Evolutionary conservation across 2,888 invertebrate species (phyloP).

Genomic region (Lasioglossum malachurum): DNA sequence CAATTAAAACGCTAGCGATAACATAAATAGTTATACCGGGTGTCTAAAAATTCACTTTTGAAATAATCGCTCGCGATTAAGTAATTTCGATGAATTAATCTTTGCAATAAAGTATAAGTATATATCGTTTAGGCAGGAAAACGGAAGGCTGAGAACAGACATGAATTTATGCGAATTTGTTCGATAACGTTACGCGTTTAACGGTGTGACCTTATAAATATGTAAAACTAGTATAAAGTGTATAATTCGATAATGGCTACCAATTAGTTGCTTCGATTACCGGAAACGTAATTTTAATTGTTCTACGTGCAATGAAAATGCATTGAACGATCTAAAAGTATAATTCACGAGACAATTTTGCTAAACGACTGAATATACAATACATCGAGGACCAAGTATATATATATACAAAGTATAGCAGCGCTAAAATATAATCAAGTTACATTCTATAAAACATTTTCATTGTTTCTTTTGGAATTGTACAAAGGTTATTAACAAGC

Average conservation of each 20-base stretch:
- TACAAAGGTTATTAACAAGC: background rate
- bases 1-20: background rate
- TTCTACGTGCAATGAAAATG: background rate
- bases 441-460: background rate
- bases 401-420: too few relatives aligned
- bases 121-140: background rate
- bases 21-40: background rate
- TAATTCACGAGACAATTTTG: background rate
- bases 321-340: background rate
- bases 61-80: background rate
- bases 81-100: background rate
- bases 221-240: background rate
- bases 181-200: background rate
- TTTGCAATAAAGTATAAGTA: background rate
- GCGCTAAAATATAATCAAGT: background rate
- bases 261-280: background rate
- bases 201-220: conserved; percentile 22
- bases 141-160: background rate
- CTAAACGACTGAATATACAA: background rate
- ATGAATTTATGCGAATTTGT: conserved; percentile 7
- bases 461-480: background rate
- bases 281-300: conserved; percentile 5
- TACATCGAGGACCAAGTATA: background rate
- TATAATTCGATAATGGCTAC: background rate
- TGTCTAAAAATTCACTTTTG: background rate